phyloP scores from a whole-genome alignment of 2,888 invertebrate genomes.

The Amphipyra tragopoginis region DNA sequence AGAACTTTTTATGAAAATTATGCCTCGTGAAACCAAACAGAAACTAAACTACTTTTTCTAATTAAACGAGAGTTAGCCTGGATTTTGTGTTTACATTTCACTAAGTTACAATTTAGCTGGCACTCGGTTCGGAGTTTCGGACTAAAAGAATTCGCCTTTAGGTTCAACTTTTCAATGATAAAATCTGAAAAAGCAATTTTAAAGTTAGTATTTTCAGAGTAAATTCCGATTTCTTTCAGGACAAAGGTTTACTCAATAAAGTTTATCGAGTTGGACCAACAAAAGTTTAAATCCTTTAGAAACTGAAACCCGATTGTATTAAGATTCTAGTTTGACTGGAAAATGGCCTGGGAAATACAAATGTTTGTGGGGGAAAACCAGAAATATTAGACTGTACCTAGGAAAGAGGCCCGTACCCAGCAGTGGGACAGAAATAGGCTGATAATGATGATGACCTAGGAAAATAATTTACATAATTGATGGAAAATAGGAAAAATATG shows the following conservation, averaged over 20 bases:
- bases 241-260: constrained; percentile 16
- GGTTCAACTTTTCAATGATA: constrained; percentile 19
- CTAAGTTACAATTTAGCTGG: constrained; percentile 30
- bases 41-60: constrained; percentile 14
- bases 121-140: constrained; percentile 3
- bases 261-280: constrained; percentile 18
- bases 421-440: no score
- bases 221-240: constrained; percentile 12
- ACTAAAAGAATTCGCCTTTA: constrained; percentile 13
- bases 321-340: not conserved
- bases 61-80: constrained; percentile 19
- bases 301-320: constrained; percentile 6
- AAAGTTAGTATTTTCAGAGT: constrained; percentile 16
- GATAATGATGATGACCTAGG: no score
- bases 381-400: no score
- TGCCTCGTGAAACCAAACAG: constrained; percentile 8
- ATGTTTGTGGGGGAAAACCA: no score
- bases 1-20: not conserved
- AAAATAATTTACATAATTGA: no score
- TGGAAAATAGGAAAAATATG: no score
- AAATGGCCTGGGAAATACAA: constrained; percentile 1
- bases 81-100: constrained; percentile 13
- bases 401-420: no score
- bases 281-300: constrained; percentile 6
- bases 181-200: constrained; percentile 42